Percentiles rank a stretch among this genome's conserved stretches.
Conservation (phyloP, 2,888 invertebrate species). For the Anthophora plumipes region DNA sequence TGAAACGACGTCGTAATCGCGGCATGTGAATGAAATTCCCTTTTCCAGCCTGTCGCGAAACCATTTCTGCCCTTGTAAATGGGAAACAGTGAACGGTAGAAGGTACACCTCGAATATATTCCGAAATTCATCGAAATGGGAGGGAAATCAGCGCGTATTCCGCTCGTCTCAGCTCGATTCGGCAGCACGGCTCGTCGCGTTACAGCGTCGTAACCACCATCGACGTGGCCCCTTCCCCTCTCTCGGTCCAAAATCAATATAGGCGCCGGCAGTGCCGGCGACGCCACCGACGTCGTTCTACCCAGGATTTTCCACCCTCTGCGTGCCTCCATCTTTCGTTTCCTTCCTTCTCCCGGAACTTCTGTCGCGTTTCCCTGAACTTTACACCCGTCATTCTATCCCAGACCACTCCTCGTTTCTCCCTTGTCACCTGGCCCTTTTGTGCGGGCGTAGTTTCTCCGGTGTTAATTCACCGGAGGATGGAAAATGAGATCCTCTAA, state of each 20-base stretch:
- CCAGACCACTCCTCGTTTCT: background rate
- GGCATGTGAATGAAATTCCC: background rate
- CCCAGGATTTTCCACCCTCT: conserved; percentile 29
- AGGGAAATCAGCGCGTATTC: background rate
- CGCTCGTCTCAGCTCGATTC: conserved; percentile 21
- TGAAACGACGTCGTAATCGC: background rate
- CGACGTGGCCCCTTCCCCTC: conserved; percentile 24
- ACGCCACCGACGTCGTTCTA: conserved; percentile 53
- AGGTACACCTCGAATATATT: too few species aligned
- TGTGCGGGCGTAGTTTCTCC: conserved; percentile 1
- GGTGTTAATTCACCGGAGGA: conserved; percentile 10
- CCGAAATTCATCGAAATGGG: too few species aligned
- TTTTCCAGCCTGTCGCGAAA: too few species aligned
- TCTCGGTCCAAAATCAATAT: conserved; percentile 75
- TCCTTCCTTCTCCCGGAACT: conserved; percentile 14
- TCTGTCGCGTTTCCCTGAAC: conserved; percentile 13
- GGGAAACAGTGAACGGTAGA: too few species aligned
- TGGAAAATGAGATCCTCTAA: conserved; percentile 15
- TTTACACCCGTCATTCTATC: conserved; percentile 3
- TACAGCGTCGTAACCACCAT: conserved; percentile 23
- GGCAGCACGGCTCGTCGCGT: conserved; percentile 29
- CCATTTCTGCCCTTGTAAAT: too few species aligned
- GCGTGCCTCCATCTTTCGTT: conserved; percentile 17
- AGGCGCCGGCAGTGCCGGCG: conserved; percentile 58
- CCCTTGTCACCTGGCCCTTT: conserved; percentile 5